Base-by-base conservation (phyloP, 2,113 vertebrate species). In the Xenopus borealis region DNA sequence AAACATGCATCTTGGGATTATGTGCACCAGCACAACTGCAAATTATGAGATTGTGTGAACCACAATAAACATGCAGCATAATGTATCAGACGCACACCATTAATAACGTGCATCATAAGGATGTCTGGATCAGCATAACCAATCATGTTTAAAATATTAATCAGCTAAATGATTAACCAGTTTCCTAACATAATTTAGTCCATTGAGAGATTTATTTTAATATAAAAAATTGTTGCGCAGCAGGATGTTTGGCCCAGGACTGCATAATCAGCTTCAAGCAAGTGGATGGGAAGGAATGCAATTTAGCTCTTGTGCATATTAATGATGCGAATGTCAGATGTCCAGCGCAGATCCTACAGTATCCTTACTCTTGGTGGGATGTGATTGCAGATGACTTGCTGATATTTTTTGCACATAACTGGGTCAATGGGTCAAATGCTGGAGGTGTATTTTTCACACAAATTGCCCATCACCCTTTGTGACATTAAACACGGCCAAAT, bases 291-390 rank as follows among this genome's bases (percentile, higher is more conserved):
- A 27, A 79, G 79, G 59, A 11, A 46, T 57, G 69, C 67, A 71
- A 69, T 71, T 83, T 81, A 80, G 40, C 62, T 40, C 83, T 53
- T 68, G 65, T 66, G 65, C 58, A 78, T 73, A 78, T 68, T 71
- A 75, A 81, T 78, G 17, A 64, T 64, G 78, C 79, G 65, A 75
- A 75, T 69, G 40, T 75, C 69, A 69, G 53, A 79, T 40, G 20
- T 72, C 76, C 66, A 67, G 62, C 33, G 58, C 74, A 19, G 18
- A 20, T 61, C 82, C 62, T 13, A 45, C 71, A 33, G 47, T 17
- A 44, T 57, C 69, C 27, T 44, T 17, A 44, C 59, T n/a, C 80
- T 79, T 81, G 20, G 11, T 59, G 14, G 30, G 9, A 33, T 18
- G 64, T 17, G 12, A 73, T 66, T 79, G 78, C 45, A 81, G 79